Evolutionary conservation across 2,113 vertebrate species (phyloP), one percentile per base, ranked within the genome.

Genomic region (Sceloporus tristichus): DNA sequence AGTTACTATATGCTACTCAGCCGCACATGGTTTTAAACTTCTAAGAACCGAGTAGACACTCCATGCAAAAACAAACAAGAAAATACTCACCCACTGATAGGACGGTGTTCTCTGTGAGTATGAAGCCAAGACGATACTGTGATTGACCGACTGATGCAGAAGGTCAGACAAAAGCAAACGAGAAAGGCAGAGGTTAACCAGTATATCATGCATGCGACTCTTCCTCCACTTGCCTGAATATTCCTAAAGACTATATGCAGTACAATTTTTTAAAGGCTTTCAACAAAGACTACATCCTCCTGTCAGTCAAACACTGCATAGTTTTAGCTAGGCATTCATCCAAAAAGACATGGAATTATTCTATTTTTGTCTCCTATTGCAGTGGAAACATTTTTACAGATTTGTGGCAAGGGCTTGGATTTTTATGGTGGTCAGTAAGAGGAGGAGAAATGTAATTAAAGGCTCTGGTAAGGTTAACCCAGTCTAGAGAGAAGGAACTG

Each of bases 261-360:
- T 91, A 91, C n/a, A 40, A 92, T 84, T 73, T 83, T 78, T 71
- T 86, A 27, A 71, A 95, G 82, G 81, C 94, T 95, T 94, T 95
- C 92, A 93, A 96, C 95, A 96, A 97, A 97, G 95, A 95, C 96
- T 96, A 95, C 96, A 93, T 97, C 97, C 95, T 97, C 93, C 94
- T 96, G 96, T 97, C 98, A 97, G 97, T 97, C 98, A 97, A 94
- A 93, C 93, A 85, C 93, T 91, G 97, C 98, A 97, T 96, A 97
- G 96, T 97, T 98, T 97, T 95, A 93, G 93, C 97, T 94, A 97
- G 98, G 98, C 98, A 94, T 89, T 88, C 91, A 8, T 98, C 98
- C 98, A 98, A 97, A 95, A 97, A 97, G 97, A 97, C 97, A 95
- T 96, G 96, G 97, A 98, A 97, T 97, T 96, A 95, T 97, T 98